Conservation (phyloP, 1,140 invertebrate genomes). For the Agrypnia vestita region DNA sequence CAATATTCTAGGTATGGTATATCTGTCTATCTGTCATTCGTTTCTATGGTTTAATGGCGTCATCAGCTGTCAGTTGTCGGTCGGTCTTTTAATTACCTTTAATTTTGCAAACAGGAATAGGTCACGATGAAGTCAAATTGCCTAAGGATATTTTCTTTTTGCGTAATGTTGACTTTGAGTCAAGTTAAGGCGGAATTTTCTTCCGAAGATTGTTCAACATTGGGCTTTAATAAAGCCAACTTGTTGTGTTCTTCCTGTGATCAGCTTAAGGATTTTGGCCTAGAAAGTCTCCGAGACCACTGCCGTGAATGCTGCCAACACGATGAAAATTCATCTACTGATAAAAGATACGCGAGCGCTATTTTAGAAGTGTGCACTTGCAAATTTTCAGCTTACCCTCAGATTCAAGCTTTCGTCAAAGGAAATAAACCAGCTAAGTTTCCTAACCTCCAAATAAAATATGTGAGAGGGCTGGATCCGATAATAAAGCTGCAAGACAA, state of each 20-base stretch:
- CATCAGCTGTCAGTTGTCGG: background rate
- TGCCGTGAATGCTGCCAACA: slow-evolving; percentile 84
- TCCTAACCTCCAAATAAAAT: slow-evolving; percentile 91
- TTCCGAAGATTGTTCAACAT: slow-evolving; percentile 86
- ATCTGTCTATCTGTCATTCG: background rate
- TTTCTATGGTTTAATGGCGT: background rate
- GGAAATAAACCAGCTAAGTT: slow-evolving; percentile 90
- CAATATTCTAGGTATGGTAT: no score
- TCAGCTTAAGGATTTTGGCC: slow-evolving; percentile 84
- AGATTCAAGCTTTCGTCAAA: slow-evolving; percentile 96
- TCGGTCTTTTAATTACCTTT: no score
- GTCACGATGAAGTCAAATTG: no score
- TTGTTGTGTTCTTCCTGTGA: slow-evolving; percentile 92
- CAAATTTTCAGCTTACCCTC: slow-evolving; percentile 95
- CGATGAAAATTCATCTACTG: slow-evolving; percentile 76
- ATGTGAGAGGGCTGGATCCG: slow-evolving; percentile 92
- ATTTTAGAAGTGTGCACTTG: slow-evolving; percentile 94
- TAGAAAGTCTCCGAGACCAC: slow-evolving; percentile 79
- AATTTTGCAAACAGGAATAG: no score
- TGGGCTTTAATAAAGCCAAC: slow-evolving; percentile 91
- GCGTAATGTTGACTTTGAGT: background rate
- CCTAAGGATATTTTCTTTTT: background rate
- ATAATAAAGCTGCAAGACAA: slow-evolving; percentile 92
- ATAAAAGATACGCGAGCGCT: slow-evolving; percentile 87
- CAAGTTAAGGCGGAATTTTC: slow-evolving; percentile 74